phyloP scores from a whole-genome alignment of 2,113 vertebrate genomes.

The Cairina moschata region DNA sequence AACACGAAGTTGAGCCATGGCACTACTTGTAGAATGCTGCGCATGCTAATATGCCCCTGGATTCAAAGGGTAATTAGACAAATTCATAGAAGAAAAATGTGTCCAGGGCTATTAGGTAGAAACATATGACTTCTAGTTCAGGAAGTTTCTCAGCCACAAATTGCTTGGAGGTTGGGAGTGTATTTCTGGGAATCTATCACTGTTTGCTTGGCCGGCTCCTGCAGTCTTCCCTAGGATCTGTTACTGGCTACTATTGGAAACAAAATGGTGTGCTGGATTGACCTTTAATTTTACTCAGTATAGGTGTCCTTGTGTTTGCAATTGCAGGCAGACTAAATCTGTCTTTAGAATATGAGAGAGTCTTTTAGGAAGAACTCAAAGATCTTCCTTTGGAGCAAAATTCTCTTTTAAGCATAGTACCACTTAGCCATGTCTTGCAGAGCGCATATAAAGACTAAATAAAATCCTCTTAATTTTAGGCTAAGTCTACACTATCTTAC shows the following conservation, averaged over 20 bases:
- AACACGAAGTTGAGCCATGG: background rate
- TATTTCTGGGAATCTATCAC: background rate
- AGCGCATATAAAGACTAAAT: background rate
- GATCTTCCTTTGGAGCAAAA: background rate
- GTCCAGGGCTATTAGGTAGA: background rate
- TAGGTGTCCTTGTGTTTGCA: background rate
- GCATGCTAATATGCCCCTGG: background rate
- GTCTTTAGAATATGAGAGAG: background rate
- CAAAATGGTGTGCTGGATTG: background rate
- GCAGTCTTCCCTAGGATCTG: background rate
- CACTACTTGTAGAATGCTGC: background rate
- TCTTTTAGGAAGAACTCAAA: background rate
- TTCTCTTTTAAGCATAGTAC: background rate
- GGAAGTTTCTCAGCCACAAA: background rate
- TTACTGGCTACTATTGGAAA: background rate
- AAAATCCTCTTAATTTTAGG: background rate
- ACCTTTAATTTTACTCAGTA: background rate
- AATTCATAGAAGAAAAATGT: slow-evolving; percentile 1
- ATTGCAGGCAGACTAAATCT: background rate
- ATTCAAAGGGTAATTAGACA: background rate
- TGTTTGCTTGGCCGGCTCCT: background rate
- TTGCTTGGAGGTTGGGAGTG: background rate
- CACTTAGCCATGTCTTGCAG: background rate
- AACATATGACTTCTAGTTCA: background rate
- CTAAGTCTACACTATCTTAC: background rate